Evolutionary conservation across 2,113 vertebrate species (phyloP).

Genomic region (Catagonus wagneri): DNA sequence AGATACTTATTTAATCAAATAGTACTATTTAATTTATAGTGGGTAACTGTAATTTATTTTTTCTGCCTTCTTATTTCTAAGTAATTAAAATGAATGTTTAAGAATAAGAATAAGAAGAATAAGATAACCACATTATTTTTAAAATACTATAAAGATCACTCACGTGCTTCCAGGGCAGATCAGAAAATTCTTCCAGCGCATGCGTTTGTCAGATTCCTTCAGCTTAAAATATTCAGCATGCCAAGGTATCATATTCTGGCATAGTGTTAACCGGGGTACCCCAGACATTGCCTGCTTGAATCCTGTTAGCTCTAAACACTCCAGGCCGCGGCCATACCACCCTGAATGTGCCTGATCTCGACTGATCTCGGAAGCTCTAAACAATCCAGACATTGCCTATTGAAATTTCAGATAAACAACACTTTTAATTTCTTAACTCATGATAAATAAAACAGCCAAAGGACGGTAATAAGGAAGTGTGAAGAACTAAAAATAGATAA

Average conservation of each 20-base stretch:
- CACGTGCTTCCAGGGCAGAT: not conserved
- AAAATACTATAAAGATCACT: not conserved
- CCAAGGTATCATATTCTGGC: not conserved
- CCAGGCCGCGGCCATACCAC: too few relatives aligned
- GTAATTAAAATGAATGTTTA: conserved; percentile 18
- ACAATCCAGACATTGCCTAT: not conserved
- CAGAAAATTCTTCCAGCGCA: not conserved
- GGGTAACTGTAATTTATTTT: not conserved
- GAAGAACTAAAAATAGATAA: not conserved
- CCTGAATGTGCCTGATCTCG: too few relatives aligned
- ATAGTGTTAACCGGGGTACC: not conserved
- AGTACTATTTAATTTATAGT: conserved; percentile 4
- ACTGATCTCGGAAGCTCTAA: too few relatives aligned
- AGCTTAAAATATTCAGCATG: not conserved
- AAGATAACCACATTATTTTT: not conserved
- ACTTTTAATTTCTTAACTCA: not conserved
- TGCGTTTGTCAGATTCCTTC: not conserved
- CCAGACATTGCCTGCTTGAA: not conserved
- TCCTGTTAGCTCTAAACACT: not conserved
- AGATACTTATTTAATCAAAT: not conserved
- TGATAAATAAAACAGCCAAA: conserved; percentile 21
- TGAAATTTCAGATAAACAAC: not conserved
- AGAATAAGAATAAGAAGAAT: too few relatives aligned
- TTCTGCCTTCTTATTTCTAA: conserved; percentile 42
- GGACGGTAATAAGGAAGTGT: not conserved